phyloP scores from a whole-genome alignment of 2,113 vertebrate species.

The Gambusia affinis region DNA sequence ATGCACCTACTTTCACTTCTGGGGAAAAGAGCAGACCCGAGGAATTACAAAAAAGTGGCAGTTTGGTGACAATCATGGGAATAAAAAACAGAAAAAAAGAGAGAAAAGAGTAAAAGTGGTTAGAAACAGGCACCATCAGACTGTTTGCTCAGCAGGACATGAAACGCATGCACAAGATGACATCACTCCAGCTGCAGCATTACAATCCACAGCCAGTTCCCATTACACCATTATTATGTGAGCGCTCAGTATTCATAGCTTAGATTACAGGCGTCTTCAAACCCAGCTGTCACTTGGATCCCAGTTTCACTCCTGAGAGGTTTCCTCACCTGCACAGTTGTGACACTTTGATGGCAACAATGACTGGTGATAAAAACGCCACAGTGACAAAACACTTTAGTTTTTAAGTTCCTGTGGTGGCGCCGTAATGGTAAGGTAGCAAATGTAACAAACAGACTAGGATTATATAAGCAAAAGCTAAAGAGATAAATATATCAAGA shows the following conservation, averaged over 20 bases:
- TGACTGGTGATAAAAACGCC: not conserved
- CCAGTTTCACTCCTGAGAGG: not conserved
- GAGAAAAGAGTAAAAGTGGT: not conserved
- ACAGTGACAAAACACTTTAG: not conserved
- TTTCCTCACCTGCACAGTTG: not conserved
- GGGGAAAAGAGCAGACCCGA: not conserved
- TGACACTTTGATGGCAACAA: not conserved
- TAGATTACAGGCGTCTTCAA: not conserved
- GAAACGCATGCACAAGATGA: not conserved
- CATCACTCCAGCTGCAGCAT: not conserved
- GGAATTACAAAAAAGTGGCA: not conserved
- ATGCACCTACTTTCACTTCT: constrained; percentile 1
- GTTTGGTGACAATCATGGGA: constrained; percentile 3
- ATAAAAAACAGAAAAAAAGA: not conserved
- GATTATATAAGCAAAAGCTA: no score
- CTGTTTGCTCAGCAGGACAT: not conserved
- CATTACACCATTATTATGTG: not conserved
- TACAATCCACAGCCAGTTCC: not conserved
- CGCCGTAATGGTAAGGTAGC: not conserved
- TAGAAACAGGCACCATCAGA: not conserved
- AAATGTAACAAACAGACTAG: no score
- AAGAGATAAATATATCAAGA: not conserved
- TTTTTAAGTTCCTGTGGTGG: not conserved
- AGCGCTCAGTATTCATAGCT: not conserved
- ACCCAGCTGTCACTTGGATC: not conserved